Base-by-base conservation (phyloP, 2,797 vertebrate species). In the Spinus pinus region DNA sequence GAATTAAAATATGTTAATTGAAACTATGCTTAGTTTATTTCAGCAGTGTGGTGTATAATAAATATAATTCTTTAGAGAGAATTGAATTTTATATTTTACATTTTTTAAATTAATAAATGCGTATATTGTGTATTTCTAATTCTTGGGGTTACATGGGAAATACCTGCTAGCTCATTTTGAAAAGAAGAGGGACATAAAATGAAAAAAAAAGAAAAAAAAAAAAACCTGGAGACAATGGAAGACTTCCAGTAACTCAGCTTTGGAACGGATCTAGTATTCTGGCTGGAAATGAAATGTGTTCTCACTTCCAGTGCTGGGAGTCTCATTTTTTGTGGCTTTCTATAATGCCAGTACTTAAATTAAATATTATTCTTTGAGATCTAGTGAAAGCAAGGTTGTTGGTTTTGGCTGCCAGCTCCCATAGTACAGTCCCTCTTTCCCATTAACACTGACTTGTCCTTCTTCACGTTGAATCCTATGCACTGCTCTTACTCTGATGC, bases 291-390 rank as follows among this genome's bases (percentile, higher is more conserved):
- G 53, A 91, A 95, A 82, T 91, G 58, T 35, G 33, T 74, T 93
- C 72, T 95, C 51, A 33, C 54, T 86, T 93, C 47, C 54, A 95
- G 39, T 4, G 7, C 66, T 66, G 44, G 28, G 30, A 93, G 27
- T 37, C 61, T 87, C 20, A 35, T 47, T 94, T 77, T 56, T 79
- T 54, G 56, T 87, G 92, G 69, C 47, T 89, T 93, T 95, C 54
- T 91, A 22, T 62, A 89, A 92, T 74, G 47, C n/a, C 57, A 66
- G 31, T 65, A 72, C 61, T 74, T 94, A 83, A 86, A 88, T 88
- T 81, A 69, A 92, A 95, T 93, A 88, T 91, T 93, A 86, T 71
- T 88, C 49, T 90, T 91, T 91, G 86, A 87, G 87, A 90, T 69
- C 65, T 86, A 89, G 54, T 92, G 91, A 91, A 95, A 96, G 84